Percentiles rank a stretch among this genome's conserved stretches.
phyloP scores from a whole-genome alignment of 2,797 vertebrate species.

The Falco biarmicus region DNA sequence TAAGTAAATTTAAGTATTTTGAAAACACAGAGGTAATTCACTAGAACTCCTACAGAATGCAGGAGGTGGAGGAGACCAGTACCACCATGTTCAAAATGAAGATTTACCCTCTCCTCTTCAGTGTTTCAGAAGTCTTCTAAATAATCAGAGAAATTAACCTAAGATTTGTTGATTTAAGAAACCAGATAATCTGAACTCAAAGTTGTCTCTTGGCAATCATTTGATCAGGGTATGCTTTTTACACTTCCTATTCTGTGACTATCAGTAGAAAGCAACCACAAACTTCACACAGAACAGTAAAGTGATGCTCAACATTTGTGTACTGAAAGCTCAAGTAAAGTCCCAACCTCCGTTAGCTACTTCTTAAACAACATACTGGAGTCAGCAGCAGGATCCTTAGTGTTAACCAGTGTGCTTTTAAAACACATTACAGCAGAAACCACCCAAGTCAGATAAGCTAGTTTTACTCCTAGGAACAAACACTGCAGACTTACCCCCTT shows the following conservation, averaged over 20 bases:
- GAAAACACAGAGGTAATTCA: background rate
- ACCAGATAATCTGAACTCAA: background rate
- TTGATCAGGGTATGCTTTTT: background rate
- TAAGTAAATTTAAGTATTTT: background rate
- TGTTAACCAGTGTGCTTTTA: background rate
- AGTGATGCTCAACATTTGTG: background rate
- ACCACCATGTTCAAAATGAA: background rate
- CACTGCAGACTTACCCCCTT: background rate
- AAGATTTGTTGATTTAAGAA: background rate
- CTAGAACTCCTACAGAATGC: background rate
- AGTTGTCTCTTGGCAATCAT: background rate
- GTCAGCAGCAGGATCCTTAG: background rate
- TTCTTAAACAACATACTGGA: background rate
- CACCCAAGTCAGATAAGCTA: background rate
- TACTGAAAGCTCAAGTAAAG: background rate
- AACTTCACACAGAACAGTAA: background rate
- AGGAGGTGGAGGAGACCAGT: background rate
- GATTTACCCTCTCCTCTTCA: background rate
- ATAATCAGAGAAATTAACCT: background rate
- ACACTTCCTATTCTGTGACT: background rate
- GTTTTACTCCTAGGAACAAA: background rate
- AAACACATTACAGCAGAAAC: background rate
- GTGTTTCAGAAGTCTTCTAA: background rate
- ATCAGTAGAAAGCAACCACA: background rate
- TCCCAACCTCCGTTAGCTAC: background rate